Base-by-base conservation (phyloP, 2,888 invertebrate genomes). In the Drosophila affinis region DNA sequence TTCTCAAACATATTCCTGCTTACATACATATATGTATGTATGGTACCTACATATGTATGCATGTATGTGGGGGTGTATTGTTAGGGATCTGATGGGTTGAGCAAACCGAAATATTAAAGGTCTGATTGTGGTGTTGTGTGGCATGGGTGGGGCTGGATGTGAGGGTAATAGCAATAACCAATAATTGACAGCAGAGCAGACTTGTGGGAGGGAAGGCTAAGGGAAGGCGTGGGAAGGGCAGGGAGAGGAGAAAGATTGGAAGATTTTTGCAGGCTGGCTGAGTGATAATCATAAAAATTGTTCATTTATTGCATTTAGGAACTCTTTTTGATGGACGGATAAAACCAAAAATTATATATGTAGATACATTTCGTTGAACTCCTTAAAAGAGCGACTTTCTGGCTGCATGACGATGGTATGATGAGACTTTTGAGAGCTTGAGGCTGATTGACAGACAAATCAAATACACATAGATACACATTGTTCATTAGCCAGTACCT, bases 261-360 rank as follows among this genome's bases (percentile, higher is more conserved):
- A 18, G 17, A 18, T 47, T 32, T 24, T 48, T 29, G 49, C 45
- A 39, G 56, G 57, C 72, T 65, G 72, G 39, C 71, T 73, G 70
- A 58, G 54, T 72, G 75, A 39, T 72, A 74, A 72, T 64, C 57
- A 48, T 64, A 63, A 72, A 54, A 54, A 58, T 88, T 86, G 64
- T 75, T 84, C 60, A 80, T 88, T 83, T 87, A 88, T 87, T 84
- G 84, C 78, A 75, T 85, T 81, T 90, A 89, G 89, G 89, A 89
- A 89, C 89, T 89, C 83, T 77, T 72, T 76, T 84, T 78, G 73
- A 90, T 90, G 90, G 90, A 90, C 91, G 90, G 90, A 90, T 91
- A 90, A 91, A 84, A 78, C 76, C 79, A 81, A 90, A 86, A 90
- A 87, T 77, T 75, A 79, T 76, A 78, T 72, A 79, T 76, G 77